These are phyloP conservation scores for Arion vulgaris DNA, from an alignment of 1,140 invertebrate species.

Conservation along the genomic window DNA sequence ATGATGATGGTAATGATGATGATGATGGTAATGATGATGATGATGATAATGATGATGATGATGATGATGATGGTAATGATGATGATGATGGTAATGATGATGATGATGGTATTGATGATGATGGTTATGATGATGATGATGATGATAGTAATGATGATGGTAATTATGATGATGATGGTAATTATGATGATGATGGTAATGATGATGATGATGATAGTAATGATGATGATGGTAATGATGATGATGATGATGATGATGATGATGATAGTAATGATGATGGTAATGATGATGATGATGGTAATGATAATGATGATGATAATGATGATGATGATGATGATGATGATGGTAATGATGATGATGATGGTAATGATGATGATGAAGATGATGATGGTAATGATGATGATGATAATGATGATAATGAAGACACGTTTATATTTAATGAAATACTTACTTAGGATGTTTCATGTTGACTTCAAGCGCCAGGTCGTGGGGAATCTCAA, in stretches of 20 bases:
- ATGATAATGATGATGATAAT: conserved; percentile 10
- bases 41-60: conserved; percentile 20
- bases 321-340: conserved; percentile 22
- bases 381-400: not conserved
- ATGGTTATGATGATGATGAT: not conserved
- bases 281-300: not conserved
- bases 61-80: conserved; percentile 32
- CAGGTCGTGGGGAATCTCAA: conserved; percentile 91
- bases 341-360: too few species aligned
- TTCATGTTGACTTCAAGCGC: conserved; percentile 87
- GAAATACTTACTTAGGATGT: conserved; percentile 89
- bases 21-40: conserved; percentile 26
- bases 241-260: too few species aligned
- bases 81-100: conserved; percentile 28
- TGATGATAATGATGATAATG: too few species aligned
- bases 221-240: not conserved
- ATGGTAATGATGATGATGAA: not conserved
- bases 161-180: not conserved
- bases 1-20: conserved; percentile 22
- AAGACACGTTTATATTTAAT: too few species aligned
- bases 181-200: too few species aligned
- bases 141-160: conserved; percentile 17
- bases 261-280: not conserved
- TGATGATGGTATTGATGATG: conserved; percentile 29
- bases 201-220: conserved; percentile 12